A percentile compares a stretch with the other conserved stretches of the same genome.
Evolutionary conservation across 92 coral and sea anemone species (phyloP).

Genomic region (Phenganax stokvisi): DNA sequence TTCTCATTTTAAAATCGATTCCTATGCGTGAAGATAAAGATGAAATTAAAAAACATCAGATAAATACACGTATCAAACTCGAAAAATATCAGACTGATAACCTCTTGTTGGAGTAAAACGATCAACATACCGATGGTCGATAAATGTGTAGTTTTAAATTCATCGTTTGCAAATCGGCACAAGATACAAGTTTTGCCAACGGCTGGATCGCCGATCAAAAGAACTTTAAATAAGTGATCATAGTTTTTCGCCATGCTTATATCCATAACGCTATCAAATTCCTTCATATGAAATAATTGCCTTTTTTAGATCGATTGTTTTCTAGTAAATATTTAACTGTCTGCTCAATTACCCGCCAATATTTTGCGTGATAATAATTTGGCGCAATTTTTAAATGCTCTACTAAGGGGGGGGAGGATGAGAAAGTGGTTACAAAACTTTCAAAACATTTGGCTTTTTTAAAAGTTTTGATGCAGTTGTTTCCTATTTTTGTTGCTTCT

Average conservation of each 20-base stretch:
- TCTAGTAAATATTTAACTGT: slow-evolving; percentile 29
- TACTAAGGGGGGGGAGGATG: background rate
- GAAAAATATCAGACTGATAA: slow-evolving; percentile 11
- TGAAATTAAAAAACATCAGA: background rate
- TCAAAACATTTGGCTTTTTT: slow-evolving; percentile 4
- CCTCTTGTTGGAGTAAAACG: background rate
- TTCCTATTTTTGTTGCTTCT: background rate
- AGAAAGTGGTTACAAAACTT: background rate
- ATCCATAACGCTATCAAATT: slow-evolving; percentile 26
- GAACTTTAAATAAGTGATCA: slow-evolving; percentile 87
- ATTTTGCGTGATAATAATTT: background rate
- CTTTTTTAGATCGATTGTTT: slow-evolving; percentile 25
- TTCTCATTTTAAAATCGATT: slow-evolving; percentile 97
- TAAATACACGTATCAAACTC: background rate
- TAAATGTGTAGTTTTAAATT: slow-evolving; percentile 89
- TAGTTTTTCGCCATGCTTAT: slow-evolving; percentile 81
- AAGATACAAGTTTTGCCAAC: slow-evolving; percentile 97
- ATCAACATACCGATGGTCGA: slow-evolving; percentile 84
- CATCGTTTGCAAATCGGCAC: slow-evolving; percentile 94
- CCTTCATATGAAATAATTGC: slow-evolving; percentile 36
- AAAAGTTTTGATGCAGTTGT: background rate
- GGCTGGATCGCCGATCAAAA: slow-evolving; percentile 92
- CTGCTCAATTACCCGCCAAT: background rate
- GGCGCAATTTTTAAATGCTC: slow-evolving; percentile 25
- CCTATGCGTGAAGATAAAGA: slow-evolving; percentile 43